Evolutionary conservation across 2,888 invertebrate species (phyloP), one percentile per base, ranked within the genome.

Genomic region (Acronicta leporina): DNA sequence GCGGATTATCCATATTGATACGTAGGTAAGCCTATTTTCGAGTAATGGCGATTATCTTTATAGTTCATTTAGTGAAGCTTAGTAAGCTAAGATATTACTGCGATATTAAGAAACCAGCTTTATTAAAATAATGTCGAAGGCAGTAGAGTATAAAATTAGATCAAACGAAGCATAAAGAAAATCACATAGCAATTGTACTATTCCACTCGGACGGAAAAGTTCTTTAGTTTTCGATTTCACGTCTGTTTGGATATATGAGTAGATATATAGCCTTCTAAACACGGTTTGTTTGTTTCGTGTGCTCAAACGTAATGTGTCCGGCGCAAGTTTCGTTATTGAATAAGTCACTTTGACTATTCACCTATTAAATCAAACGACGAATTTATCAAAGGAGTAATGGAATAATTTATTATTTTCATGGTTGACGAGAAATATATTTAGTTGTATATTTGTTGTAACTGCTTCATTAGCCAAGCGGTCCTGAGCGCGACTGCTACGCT

Each of bases 1-100:
- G 68, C 59, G 81, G 83, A 83, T 87, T 84, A 84, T 68, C 70
- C 70, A 81, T 82, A 85, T 81, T 77, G 72, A 64, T 60, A 61
- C 64, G 63, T 72, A 75, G 54, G 68, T 50, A 75, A 73, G 62
- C 52, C n/a, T n/a, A n/a, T n/a, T n/a, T n/a, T n/a, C 52, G 15
- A 60, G 50, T 63, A 58, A 63, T 57, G 53, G 51, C 56, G 56
- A 46, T 63, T 59, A 63, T 61, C 59, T 53, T 51, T 68, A 49
- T 61, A 60, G 62, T 57, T 56, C 48, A 73, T 71, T 73, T 77
- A 73, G 72, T 75, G 77, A 67, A 79, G 67, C 64, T 62, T 57
- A 59, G 53, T 76, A 73, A 72, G 45, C 62, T 56, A 55, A 67
- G 56, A 63, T 64, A 53, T 68, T 58, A 53, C 44, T 50, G 46